These are phyloP conservation scores for Macrochelys suwanniensis DNA, from an alignment of 2,797 vertebrate species.

Conservation along the genomic window DNA sequence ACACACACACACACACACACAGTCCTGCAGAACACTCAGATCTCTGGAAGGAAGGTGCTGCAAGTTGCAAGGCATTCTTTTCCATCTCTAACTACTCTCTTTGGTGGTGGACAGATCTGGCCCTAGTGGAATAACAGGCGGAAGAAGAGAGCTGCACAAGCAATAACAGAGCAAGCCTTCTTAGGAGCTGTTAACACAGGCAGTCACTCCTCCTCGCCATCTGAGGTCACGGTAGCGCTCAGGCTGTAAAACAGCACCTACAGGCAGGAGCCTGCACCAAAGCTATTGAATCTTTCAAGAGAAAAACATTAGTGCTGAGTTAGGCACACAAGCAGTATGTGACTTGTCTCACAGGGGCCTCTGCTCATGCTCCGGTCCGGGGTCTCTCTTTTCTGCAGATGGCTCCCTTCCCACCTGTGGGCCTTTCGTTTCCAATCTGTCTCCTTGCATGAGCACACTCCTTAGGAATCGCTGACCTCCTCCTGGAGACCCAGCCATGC, in stretches of 20 bases:
- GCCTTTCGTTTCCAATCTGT: background rate
- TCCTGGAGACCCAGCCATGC: background rate
- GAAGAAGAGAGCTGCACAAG: background rate
- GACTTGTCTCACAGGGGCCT: background rate
- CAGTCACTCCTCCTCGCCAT: background rate
- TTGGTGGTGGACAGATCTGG: background rate
- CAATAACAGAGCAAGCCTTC: background rate
- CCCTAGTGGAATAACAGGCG: background rate
- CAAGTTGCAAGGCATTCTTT: background rate
- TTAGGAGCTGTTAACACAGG: conserved; percentile 2
- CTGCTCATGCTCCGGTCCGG: background rate
- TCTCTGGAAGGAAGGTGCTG: background rate
- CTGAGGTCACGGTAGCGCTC: background rate
- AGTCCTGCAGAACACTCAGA: background rate
- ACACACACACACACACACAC: accelerated
- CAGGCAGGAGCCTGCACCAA: background rate
- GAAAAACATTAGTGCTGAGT: background rate
- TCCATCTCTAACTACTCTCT: background rate
- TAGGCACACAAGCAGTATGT: background rate
- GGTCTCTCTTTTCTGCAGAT: background rate
- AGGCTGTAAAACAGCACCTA: background rate
- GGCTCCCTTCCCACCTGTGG: background rate
- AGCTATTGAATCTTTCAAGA: background rate
- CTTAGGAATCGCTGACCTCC: background rate
- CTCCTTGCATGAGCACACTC: background rate